Percentiles rank a stretch among this genome's conserved stretches.
Conservation (phyloP, 2,113 vertebrate genomes). For the Smithornis capensis region DNA sequence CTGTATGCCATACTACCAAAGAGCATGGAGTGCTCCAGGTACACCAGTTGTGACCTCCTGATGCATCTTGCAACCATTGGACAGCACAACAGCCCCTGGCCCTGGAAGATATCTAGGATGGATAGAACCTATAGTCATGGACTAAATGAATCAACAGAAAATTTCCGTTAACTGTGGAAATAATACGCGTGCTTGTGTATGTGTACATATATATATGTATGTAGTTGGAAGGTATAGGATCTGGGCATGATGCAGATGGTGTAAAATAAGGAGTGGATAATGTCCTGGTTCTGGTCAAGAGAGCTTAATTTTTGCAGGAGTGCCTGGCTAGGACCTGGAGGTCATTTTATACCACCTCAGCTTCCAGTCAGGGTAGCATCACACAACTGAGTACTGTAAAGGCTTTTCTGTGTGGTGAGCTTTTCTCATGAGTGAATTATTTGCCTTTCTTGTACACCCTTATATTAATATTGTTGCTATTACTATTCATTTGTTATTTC, state of each 20-base stretch:
- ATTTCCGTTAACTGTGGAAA: not conserved
- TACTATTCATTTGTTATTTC: not conserved
- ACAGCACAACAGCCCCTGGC: not conserved
- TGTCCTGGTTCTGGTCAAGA: not conserved
- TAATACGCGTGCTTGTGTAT: not conserved
- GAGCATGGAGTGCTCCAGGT: not conserved
- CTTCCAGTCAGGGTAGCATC: not conserved
- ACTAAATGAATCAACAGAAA: not conserved
- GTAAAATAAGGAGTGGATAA: not conserved
- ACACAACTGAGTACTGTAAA: accelerated
- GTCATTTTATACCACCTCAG: not conserved
- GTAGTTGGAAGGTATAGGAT: not conserved
- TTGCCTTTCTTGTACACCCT: accelerated
- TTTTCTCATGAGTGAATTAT: not conserved
- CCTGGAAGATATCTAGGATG: not conserved
- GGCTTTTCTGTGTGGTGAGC: not conserved
- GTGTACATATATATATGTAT: not conserved
- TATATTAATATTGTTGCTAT: not conserved
- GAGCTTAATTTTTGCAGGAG: not conserved
- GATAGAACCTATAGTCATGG: not conserved
- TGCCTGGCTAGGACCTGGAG: not conserved
- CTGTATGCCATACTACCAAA: not conserved
- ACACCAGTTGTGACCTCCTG: not conserved
- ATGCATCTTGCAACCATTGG: not conserved
- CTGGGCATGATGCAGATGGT: not conserved